Evolutionary conservation across 2,113 vertebrate species (phyloP).

Genomic region (Penelope pileata): DNA sequence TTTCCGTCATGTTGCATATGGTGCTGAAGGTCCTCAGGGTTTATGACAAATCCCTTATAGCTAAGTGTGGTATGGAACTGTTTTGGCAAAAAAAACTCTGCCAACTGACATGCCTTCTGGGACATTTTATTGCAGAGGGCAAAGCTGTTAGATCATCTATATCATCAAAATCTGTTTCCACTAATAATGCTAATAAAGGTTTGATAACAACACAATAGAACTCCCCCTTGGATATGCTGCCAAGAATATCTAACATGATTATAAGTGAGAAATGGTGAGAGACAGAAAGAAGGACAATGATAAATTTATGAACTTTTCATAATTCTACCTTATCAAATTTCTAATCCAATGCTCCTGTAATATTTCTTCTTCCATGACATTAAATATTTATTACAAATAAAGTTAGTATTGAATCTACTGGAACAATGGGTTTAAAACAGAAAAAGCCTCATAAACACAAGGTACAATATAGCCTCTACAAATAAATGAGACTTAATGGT

Average conservation of each 20-base stretch:
- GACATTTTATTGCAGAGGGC: background rate
- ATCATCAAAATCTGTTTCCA: background rate
- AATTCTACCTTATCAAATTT: background rate
- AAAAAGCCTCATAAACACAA: constrained; percentile 10
- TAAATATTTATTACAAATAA: background rate
- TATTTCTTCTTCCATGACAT: background rate
- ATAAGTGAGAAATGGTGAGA: background rate
- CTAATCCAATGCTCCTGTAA: background rate
- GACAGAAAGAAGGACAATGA: background rate
- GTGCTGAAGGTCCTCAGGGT: background rate
- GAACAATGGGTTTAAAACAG: background rate
- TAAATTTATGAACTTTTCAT: background rate
- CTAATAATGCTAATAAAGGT: background rate
- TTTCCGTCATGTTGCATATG: background rate
- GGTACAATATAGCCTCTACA: background rate
- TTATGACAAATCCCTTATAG: background rate
- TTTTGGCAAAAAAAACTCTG: background rate
- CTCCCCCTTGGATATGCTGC: background rate
- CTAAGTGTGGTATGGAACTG: background rate
- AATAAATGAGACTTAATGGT: background rate
- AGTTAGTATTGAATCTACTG: background rate
- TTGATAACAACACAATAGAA: background rate
- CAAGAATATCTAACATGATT: background rate
- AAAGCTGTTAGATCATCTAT: background rate
- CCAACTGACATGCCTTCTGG: background rate